Evolutionary conservation across 2,113 vertebrate species (phyloP).

Genomic region (Cyprinodon brontotheroides): DNA sequence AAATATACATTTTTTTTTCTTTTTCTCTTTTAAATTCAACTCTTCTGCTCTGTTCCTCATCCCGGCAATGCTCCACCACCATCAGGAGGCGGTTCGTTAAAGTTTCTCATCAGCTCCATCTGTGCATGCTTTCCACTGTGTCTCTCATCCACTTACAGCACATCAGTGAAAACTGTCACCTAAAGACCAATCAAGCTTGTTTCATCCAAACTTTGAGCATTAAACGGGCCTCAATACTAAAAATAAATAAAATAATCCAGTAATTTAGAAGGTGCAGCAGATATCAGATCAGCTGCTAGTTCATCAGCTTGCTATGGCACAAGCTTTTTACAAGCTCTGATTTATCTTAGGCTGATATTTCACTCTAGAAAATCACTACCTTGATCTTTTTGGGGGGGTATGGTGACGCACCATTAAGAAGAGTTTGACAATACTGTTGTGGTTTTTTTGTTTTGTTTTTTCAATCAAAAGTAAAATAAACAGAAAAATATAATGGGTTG

Average conservation of each 20-base stretch:
- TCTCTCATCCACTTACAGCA: slow-evolving; percentile 24
- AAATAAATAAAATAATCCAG: not conserved
- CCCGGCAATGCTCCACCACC: slow-evolving; percentile 81
- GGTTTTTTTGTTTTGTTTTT: no score
- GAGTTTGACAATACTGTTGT: no score
- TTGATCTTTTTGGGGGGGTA: not conserved
- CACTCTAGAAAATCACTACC: not conserved
- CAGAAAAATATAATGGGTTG: no score
- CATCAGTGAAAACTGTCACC: slow-evolving; percentile 23
- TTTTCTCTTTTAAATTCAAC: slow-evolving; percentile 61
- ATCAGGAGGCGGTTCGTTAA: slow-evolving; percentile 94
- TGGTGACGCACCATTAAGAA: not conserved
- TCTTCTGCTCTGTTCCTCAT: slow-evolving; percentile 76
- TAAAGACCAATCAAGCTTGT: slow-evolving; percentile 36
- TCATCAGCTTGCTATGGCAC: not conserved
- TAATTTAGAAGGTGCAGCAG: not conserved
- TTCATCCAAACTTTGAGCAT: not conserved
- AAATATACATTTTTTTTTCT: slow-evolving; percentile 51
- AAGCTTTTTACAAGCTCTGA: slow-evolving; percentile 19
- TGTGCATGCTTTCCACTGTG: slow-evolving; percentile 68
- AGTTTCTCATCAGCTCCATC: slow-evolving; percentile 79
- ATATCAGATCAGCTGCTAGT: not conserved
- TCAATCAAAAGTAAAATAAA: no score
- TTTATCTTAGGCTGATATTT: slow-evolving; percentile 31
- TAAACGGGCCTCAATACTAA: not conserved